phyloP scores from a whole-genome alignment of 2,113 vertebrate species.

The Alexandromys fortis region DNA sequence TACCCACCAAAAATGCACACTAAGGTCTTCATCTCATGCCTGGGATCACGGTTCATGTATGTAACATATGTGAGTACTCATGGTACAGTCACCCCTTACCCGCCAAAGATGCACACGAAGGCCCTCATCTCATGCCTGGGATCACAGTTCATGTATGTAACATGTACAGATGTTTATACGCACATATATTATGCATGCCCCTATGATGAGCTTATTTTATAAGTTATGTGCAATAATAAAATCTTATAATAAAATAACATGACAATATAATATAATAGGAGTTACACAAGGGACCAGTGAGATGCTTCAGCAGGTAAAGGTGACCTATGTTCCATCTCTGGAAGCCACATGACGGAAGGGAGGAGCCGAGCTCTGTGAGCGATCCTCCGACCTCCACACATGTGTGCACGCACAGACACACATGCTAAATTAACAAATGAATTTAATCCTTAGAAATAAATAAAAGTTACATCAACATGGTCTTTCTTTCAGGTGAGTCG shows the following conservation, averaged over 20 bases:
- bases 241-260: not conserved
- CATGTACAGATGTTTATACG: no score
- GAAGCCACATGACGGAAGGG: not conserved
- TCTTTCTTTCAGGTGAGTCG: not conserved
- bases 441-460: not conserved
- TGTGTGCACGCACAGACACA: no score
- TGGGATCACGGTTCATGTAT: no score
- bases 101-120: not conserved
- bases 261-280: not conserved
- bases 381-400: not conserved
- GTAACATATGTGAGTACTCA: fast-evolving
- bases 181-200: not conserved
- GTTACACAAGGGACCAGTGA: not conserved
- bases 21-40: not conserved
- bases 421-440: not conserved
- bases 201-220: not conserved
- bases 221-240: not conserved
- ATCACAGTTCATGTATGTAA: no score
- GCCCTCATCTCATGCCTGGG: not conserved
- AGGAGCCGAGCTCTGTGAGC: not conserved
- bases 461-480: not conserved
- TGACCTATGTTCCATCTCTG: no score
- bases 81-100: fast-evolving
- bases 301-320: not conserved
- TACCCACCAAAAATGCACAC: not conserved